Evolutionary conservation across 2,888 invertebrate genomes (phyloP), one percentile per base, ranked within the genome.

Genomic region (Nasonia oneida): DNA sequence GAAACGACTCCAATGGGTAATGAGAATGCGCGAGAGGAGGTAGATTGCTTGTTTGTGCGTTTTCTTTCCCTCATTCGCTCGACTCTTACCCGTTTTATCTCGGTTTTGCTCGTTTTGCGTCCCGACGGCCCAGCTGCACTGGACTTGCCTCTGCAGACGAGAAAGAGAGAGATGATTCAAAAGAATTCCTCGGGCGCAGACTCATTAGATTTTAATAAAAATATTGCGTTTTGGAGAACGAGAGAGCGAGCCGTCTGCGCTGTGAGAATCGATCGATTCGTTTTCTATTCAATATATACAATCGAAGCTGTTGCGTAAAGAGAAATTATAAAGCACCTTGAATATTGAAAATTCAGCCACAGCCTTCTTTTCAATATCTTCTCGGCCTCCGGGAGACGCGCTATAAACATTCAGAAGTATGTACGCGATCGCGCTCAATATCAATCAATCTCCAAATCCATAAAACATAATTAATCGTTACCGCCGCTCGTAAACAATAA

Each of bases 1-100:
- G 84, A 86, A 87, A 84, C 84, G 82, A 84, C 83, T 81, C 83
- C 86, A 80, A 86, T 79, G 86, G 67, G 74, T 84, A 86, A 86
- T 86, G 75, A 83, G 83, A 75, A 81, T 42, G 76, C 29, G 85
- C 64, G 75, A 81, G 75, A 50, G 47, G 71, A 78, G 76, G 74
- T 50, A 87, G 82, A 83, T 85, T 85, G 85, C 29, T 83, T 85
- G 85, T 85, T 87, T 81, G 80, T 87, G 83, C 85, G 85, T 78
- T 85, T 87, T 85, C 83, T 87, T 87, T 86, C 86, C 83, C 74
- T 83, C 81, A 74, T 86, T 78, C 83, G 47, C 76, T 78, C 67
- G 57, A 61, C 50, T 61, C 67, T 39, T 37, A 1, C 70, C 73
- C 67, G 47, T 81, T 80, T 84, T 81, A 77, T 84, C 57, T 71